A percentile compares a stretch with the other conserved stretches of the same genome.
Evolutionary conservation across 2,888 invertebrate genomes (phyloP).

Genomic region (Schizaphis graminum): DNA sequence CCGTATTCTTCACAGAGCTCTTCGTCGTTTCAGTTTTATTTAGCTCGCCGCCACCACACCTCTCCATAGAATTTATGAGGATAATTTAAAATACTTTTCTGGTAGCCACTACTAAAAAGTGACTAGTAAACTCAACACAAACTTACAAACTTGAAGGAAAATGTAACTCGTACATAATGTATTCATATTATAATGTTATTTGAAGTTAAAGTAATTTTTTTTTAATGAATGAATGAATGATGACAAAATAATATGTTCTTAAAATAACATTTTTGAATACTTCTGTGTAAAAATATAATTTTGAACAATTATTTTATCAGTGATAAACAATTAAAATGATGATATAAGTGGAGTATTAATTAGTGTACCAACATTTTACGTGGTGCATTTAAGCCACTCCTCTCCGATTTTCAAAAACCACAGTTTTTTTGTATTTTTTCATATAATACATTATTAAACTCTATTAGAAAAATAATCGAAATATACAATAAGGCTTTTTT

Average conservation of each 20-base stretch:
- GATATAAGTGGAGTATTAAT: not conserved
- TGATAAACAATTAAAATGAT: not conserved
- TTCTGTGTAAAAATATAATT: not conserved
- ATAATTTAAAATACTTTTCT: not conserved
- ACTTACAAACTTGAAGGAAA: not conserved
- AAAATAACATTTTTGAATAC: not conserved
- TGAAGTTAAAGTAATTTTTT: not conserved
- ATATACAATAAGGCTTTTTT: not conserved
- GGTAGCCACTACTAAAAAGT: not conserved
- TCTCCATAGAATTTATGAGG: not conserved
- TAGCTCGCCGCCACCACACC: not conserved
- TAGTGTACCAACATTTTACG: not conserved
- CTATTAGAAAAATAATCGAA: not conserved
- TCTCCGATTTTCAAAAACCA: not conserved
- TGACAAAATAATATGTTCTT: not conserved
- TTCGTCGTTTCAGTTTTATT: not conserved
- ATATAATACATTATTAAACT: not conserved
- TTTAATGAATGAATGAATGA: not conserved
- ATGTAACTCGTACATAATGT: not conserved
- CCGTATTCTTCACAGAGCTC: not conserved
- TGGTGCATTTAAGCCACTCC: fast-evolving
- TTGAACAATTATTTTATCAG: not conserved
- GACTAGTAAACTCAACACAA: not conserved
- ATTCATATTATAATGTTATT: not conserved
- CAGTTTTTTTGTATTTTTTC: not conserved